A percentile compares a stretch with the other conserved stretches of the same genome.
These are phyloP conservation scores for Maccullochella peelii DNA, from an alignment of 2,113 vertebrate genomes.

Conservation along the genomic window DNA sequence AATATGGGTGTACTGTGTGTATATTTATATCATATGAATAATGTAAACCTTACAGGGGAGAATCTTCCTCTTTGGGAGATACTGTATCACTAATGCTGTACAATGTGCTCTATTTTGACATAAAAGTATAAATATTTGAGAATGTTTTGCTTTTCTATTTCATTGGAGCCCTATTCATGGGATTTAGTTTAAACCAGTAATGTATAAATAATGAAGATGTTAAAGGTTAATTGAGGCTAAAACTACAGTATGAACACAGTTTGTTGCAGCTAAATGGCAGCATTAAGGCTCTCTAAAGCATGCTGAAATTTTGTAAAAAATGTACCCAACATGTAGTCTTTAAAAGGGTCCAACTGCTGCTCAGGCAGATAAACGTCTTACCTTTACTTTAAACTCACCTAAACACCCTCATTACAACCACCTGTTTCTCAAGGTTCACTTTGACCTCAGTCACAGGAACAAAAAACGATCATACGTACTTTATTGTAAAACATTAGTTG, in stretches of 20 bases:
- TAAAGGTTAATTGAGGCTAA: conserved; percentile 41
- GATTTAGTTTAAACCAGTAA: conserved; percentile 7
- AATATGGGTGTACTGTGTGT: conserved; percentile 47
- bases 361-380: conserved; percentile 19
- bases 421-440: conserved; percentile 20
- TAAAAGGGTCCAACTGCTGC: conserved; percentile 8
- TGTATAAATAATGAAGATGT: conserved; percentile 31
- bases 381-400: conserved; percentile 7
- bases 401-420: conserved; percentile 16
- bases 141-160: conserved; percentile 33
- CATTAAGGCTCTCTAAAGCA: conserved; percentile 31
- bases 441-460: neutral
- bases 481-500: conserved; percentile 20
- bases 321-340: neutral
- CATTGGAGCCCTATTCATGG: conserved; percentile 2
- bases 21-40: conserved; percentile 75
- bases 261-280: conserved; percentile 13
- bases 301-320: conserved; percentile 25
- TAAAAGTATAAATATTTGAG: conserved; percentile 70
- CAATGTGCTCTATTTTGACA: conserved; percentile 76
- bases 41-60: conserved; percentile 49
- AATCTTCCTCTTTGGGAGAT: conserved; percentile 42
- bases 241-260: neutral
- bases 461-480: neutral
- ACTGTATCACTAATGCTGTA: conserved; percentile 68